These are phyloP conservation scores for Squalus acanthias DNA, from an alignment of 2,797 vertebrate species.

Conservation along the genomic window DNA sequence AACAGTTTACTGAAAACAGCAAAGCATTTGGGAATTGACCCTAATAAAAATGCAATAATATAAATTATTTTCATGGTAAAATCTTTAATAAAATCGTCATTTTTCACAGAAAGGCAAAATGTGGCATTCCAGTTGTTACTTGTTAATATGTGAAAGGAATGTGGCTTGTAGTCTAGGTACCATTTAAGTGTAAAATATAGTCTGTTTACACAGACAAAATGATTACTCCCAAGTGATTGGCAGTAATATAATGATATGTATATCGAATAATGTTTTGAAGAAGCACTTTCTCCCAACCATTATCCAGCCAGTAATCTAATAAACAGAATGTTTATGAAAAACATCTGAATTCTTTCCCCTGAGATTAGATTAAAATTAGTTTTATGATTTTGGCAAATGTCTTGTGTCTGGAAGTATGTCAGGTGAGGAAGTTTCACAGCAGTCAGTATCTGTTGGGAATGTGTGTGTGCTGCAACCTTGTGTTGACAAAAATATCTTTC, in stretches of 20 bases:
- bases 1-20: neutral
- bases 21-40: neutral
- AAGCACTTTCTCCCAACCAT: neutral
- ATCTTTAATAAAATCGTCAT: neutral
- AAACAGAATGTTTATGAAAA: neutral
- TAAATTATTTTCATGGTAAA: neutral
- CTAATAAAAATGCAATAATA: neutral
- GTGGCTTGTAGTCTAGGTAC: neutral
- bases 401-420: neutral
- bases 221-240: neutral
- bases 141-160: neutral
- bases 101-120: neutral
- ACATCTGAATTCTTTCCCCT: neutral
- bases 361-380: neutral
- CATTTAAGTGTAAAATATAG: neutral
- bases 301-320: constrained; percentile 1
- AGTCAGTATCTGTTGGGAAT: neutral
- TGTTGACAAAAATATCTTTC: neutral
- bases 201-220: neutral
- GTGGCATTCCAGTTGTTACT: neutral
- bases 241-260: no score
- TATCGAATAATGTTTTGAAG: neutral
- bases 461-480: neutral
- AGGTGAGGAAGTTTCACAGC: neutral
- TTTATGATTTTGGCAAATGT: neutral